Evolutionary conservation across 2,113 vertebrate genomes (phyloP).

Genomic region (Panurus biarmicus): DNA sequence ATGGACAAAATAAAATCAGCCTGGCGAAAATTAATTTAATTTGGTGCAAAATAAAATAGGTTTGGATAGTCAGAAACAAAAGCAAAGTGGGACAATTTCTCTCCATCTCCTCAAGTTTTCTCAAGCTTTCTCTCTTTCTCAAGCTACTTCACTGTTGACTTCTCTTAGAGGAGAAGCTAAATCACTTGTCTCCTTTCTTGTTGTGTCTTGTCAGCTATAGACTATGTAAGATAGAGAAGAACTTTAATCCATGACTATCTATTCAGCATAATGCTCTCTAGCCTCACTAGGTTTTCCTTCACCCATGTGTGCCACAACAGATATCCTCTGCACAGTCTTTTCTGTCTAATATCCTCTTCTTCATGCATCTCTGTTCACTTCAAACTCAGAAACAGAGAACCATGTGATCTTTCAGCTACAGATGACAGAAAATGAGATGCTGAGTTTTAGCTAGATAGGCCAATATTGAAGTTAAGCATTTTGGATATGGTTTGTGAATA

Average conservation of each 20-base stretch:
- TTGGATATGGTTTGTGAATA: not conserved
- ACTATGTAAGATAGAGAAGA: not conserved
- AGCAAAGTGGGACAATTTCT: not conserved
- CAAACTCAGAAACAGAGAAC: not conserved
- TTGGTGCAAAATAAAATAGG: not conserved
- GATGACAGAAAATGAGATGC: not conserved
- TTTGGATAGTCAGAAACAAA: not conserved
- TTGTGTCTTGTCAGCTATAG: not conserved
- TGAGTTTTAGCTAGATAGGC: not conserved
- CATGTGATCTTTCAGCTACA: not conserved
- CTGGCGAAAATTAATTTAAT: not conserved
- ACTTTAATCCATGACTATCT: not conserved
- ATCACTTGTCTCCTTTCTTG: not conserved
- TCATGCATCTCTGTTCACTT: not conserved
- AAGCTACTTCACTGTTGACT: not conserved
- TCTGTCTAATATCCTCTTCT: not conserved
- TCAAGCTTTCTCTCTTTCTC: too few species aligned
- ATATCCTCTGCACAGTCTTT: not conserved
- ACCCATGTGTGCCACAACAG: not conserved
- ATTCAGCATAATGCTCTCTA: not conserved
- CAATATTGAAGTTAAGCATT: not conserved
- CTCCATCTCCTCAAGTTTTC: accelerated
- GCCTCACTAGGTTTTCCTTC: not conserved
- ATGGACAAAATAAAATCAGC: not conserved
- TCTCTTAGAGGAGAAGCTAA: not conserved